Base-by-base conservation (phyloP, 2,113 vertebrate genomes). In the Kobus ellipsiprymnus region DNA sequence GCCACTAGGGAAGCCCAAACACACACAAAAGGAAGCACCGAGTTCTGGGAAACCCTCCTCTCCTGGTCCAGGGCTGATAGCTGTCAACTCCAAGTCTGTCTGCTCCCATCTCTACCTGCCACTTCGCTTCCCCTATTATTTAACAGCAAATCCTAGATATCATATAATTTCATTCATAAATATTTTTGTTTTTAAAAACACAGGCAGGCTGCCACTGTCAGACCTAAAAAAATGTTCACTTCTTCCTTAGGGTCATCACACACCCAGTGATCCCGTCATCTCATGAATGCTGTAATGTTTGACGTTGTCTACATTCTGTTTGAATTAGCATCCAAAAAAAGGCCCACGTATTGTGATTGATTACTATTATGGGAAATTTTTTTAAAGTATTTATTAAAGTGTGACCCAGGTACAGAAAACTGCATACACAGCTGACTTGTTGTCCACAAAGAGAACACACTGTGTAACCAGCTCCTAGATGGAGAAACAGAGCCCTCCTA, bases 351-450 rank as follows among this genome's bases (percentile, higher is more conserved):
- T 7, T 30, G 67, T 87, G 59, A 71, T 9, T 87, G 74, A 59
- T 9, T 9, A 29, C 23, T 23, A 9, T 13, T 7, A 17, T 8
- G 5, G 19, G 59, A 33, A 27, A 27, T 5, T 27, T 44, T 77
- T 77, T 77, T 46, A 0, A 71, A 71, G n/a, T 23, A 40, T 71
- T 36, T 27, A n/a, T 2, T 27, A 1, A 48, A 36, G 33, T 80
- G 67, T 27, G 21, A 44, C 44, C 74, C 6, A 46, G 2, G 44
- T 25, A 60, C 33, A 54, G 15, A n/a, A 59, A 44, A 36, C 62
- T 15, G 13, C 2, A 0, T 1, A 3, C 78, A n/a, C 64, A 67
- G 33, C 33, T 67, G 16, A n/a, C 54, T 5, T 7, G 15, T 2
- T 50, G 48, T 55, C 55, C 48, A 19, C 30, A 33, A 29, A 29